Conservation (phyloP, 2,113 vertebrate species). For the Takifugu flavidus region DNA sequence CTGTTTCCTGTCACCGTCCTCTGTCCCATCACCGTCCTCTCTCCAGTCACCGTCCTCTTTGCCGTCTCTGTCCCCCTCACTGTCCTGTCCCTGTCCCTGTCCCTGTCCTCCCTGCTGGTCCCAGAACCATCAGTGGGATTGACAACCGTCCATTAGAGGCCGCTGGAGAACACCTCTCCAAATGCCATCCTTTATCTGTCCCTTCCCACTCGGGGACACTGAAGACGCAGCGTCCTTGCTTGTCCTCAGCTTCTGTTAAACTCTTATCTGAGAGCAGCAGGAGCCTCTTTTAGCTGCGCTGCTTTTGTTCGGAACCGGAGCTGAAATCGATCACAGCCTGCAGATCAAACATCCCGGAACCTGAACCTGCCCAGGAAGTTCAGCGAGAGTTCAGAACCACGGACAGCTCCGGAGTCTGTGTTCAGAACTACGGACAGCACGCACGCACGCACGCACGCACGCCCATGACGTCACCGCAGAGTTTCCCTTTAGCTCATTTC, state of each 20-base stretch:
- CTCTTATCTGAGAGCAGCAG: conserved; percentile 94
- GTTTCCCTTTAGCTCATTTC: no score
- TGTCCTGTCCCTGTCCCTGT: no score
- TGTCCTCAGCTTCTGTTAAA: conserved; percentile 98
- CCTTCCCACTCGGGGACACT: no score
- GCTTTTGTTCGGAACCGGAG: conserved; percentile 86
- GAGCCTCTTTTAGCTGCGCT: conserved; percentile 76
- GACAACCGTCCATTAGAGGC: conserved; percentile 84
- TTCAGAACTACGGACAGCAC: conserved; percentile 69
- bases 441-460: not conserved
- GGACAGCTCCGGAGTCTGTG: conserved; percentile 11
- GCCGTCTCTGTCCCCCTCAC: no score
- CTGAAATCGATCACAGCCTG: conserved; percentile 84
- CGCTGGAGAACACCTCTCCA: conserved; percentile 83
- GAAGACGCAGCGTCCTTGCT: no score
- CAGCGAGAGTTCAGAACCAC: conserved; percentile 12
- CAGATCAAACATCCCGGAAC: conserved; percentile 12
- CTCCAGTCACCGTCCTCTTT: conserved; percentile 50
- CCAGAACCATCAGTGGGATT: conserved; percentile 84
- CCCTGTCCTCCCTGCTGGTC: no score
- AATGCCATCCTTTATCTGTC: conserved; percentile 89
- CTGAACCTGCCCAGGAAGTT: not conserved
- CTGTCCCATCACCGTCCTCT: no score
- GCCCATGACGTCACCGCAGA: not conserved
- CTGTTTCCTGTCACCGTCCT: no score